These are phyloP conservation scores for Aricia artaxerxes DNA, from an alignment of 2,888 invertebrate genomes.

Conservation along the genomic window DNA sequence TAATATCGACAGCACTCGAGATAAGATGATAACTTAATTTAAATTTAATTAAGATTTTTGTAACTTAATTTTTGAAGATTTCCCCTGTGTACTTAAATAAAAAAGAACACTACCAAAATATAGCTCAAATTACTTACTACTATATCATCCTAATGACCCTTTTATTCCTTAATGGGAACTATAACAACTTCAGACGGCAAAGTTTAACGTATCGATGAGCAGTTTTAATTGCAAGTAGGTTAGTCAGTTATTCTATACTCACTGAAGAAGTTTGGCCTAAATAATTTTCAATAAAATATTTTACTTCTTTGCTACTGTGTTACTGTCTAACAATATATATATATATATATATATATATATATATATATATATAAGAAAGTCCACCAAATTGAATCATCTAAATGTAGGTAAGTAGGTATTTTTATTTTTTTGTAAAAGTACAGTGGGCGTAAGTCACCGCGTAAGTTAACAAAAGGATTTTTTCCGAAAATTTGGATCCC, in stretches of 20 bases:
- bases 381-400: not conserved
- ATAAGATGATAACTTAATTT: too few species aligned
- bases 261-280: not conserved
- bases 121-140: too few species aligned
- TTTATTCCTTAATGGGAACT: not conserved
- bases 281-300: not conserved
- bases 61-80: too few species aligned
- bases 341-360: too few species aligned
- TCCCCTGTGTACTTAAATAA: too few species aligned
- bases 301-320: not conserved
- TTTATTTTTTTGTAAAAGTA: not conserved
- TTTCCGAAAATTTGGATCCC: too few species aligned
- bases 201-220: slow-evolving; percentile 1
- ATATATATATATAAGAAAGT: not conserved
- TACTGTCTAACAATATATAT: too few species aligned
- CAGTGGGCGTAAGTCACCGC: too few species aligned
- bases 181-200: not conserved
- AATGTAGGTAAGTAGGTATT: not conserved
- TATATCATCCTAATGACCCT: too few species aligned
- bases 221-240: slow-evolving; percentile 7
- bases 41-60: too few species aligned
- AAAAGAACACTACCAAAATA: too few species aligned
- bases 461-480: not conserved
- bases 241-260: not conserved
- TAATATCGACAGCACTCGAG: too few species aligned